Base-by-base conservation (phyloP, 2,888 invertebrate species). In the Cerastis rubricosa region DNA sequence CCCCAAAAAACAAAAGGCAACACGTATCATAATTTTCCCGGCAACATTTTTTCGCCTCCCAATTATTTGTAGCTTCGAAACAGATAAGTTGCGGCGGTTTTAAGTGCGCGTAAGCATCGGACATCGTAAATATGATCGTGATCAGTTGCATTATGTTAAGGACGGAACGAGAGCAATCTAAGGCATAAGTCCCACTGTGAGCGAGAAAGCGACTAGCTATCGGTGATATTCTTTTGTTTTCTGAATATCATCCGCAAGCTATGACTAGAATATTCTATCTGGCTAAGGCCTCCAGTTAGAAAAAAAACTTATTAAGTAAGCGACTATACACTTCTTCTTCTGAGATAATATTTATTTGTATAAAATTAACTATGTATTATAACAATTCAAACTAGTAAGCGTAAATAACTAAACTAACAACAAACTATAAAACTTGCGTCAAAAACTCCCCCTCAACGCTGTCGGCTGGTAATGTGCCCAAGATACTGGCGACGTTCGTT, bases 71-170 rank as follows among this genome's bases (percentile, higher is more conserved):
- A 76, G 81, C 85, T 81, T 82, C 80, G 79, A 72, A 80, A 78
- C 83, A 89, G 90, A 90, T 90, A 90, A 89, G 88, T 90, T 85
- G 87, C 80, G 75, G 85, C 82, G 51, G 81, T 81, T 83, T 80
- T 84, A 86, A 84, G 88, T 85, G 86, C 89, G 88, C 88, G 82
- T 80, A 88, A 87, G 88, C 89, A 88, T 84, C 86, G 81, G 67
- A 85, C 91, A 78, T 88, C 94, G 93, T 94, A 94, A 94, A 95
- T 94, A 94, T 94, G 94, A 94, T 94, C 93, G 88, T 87, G 93
- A 94, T 94, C 93, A 89, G 90, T 89, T 89, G 89, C 91, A 91
- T 92, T 94, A 93, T 91, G 90, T 90, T 90, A 88, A 85, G 89
- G 88, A 86, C 90, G 89, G 87, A 92, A 92, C 91, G 89, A 91